Evolutionary conservation across 2,797 vertebrate genomes (phyloP), one percentile per base, ranked within the genome.

Genomic region (Melanotaenia nigrans): DNA sequence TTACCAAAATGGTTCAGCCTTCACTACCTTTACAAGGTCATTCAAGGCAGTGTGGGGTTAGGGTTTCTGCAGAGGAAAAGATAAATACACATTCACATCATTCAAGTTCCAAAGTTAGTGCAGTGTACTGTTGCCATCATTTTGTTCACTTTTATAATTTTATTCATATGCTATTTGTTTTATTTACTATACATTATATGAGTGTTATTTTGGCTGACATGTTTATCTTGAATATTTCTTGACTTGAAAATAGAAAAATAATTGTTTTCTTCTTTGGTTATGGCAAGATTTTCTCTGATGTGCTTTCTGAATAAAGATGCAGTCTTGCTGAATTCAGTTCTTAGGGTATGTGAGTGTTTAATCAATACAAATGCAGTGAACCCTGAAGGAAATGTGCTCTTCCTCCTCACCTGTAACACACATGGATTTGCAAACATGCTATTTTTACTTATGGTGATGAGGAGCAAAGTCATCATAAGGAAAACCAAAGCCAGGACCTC

Each of bases 271-370:
- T 71, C 59, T 79, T 67, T 82, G 61, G 65, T 38, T 82, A 64
- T 62, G 13, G 61, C 55, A 69, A 81, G 47, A 68, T 84, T 84
- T 90, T 79, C 77, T 91, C 71, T 82, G 73, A 83, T 78, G 83
- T 90, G 74, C 82, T 93, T 93, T 92, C 68, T 87, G 85, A 92
- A 93, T 93, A 93, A 92, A 93, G 59, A 72, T 74, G 9, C 83
- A 65, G 70, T 87, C 66, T 86, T 84, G 71, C 70, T 84, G 68
- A 79, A 58, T 85, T 71, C 3, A 32, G 42, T 14, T 22, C 30
- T 24, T 68, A 6, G n/a, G 5, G 25, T 25, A 18, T 32, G 10
- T 13, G 2, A 2, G 7, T 32, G 28, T 62, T 16, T 28, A 18
- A 42, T 60, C 13, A 40, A 40, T 30, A 51, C 51, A 12, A 24